Evolutionary conservation across 2,113 vertebrate genomes (phyloP).

Genomic region (Syngnathoides biaculeatus): DNA sequence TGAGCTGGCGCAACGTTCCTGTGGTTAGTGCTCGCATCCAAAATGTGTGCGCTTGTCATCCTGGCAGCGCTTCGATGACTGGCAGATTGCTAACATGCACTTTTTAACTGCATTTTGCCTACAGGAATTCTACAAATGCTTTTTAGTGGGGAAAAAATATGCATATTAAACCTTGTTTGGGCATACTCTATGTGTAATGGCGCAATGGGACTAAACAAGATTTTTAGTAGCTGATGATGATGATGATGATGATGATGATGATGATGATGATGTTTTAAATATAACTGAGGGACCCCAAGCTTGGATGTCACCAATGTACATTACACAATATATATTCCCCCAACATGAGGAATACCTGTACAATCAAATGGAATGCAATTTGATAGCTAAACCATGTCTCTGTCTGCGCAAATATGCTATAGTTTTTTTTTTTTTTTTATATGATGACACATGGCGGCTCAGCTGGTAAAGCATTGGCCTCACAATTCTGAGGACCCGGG

Average conservation of each 20-base stretch:
- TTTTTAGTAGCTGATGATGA: not conserved
- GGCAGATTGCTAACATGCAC: conserved; percentile 50
- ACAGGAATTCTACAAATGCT: conserved; percentile 34
- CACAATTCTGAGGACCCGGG: too few species aligned
- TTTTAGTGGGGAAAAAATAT: conserved; percentile 31
- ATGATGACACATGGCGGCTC: too few species aligned
- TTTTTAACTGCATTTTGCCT: conserved; percentile 33
- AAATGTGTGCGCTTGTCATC: conserved; percentile 56
- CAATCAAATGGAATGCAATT: not conserved
- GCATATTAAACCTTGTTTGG: conserved; percentile 2
- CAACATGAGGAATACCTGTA: not conserved
- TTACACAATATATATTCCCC: not conserved
- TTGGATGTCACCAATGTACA: not conserved
- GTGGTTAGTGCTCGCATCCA: conserved; percentile 48
- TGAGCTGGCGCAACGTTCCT: conserved; percentile 50
- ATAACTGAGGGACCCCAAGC: not conserved
- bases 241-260: too few species aligned
- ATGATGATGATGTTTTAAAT: too few species aligned
- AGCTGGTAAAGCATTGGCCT: too few species aligned
- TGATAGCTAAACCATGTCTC: not conserved
- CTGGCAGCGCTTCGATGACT: conserved; percentile 47
- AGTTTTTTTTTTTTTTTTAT: too few species aligned
- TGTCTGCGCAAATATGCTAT: not conserved
- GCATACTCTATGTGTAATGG: not conserved
- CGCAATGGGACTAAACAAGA: not conserved